Evolutionary conservation across 2,113 vertebrate genomes (phyloP).

Genomic region (Cryptomyrus ogoouensis): DNA sequence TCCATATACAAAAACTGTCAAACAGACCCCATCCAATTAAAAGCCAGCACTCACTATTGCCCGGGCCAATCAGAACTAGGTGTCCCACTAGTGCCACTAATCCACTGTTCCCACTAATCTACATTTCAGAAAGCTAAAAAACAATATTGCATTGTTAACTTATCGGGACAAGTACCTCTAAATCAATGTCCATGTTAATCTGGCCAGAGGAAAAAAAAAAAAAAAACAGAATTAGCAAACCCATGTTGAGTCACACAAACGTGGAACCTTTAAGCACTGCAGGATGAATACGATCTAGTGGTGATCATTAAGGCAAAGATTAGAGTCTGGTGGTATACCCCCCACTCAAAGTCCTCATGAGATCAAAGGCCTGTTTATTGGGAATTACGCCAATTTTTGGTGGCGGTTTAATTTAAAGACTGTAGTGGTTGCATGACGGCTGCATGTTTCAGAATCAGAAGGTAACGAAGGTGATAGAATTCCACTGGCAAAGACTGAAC

Average conservation of each 20-base stretch:
- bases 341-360: background rate
- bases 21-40: constrained; percentile 31
- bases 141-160: constrained; percentile 4
- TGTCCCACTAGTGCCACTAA: background rate
- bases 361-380: background rate
- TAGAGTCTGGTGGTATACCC: background rate
- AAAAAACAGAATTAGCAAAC: background rate
- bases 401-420: background rate
- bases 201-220: background rate
- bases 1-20: constrained; percentile 22
- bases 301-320: background rate
- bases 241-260: background rate
- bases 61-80: constrained; percentile 12
- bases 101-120: background rate
- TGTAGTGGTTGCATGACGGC: background rate
- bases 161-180: background rate
- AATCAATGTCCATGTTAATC: background rate
- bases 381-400: background rate
- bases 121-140: background rate
- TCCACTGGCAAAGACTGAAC: background rate
- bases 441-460: background rate
- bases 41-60: background rate
- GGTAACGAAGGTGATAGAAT: background rate
- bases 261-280: background rate
- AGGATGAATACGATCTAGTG: background rate